These are phyloP conservation scores for Cygnus olor DNA, from an alignment of 2,797 vertebrate species.

Conservation along the genomic window DNA sequence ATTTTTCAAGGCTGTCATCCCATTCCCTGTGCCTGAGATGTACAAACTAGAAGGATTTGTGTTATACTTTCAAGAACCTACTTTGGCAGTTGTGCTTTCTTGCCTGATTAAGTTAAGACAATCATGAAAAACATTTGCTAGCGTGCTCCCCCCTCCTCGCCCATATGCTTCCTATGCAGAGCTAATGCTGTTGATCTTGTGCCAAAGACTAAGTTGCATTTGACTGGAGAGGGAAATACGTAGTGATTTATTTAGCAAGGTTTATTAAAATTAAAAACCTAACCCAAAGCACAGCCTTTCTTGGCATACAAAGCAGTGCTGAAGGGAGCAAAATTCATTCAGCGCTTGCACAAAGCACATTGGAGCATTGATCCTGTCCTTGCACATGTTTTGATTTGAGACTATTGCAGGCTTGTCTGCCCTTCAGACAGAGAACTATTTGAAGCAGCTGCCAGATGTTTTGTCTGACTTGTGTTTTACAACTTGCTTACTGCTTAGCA, in stretches of 20 bases:
- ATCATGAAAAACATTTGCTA: not conserved
- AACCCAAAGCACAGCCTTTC: conserved; percentile 6
- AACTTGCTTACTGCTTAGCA: conserved; percentile 72
- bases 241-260: conserved; percentile 25
- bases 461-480: conserved; percentile 77
- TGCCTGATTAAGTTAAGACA: not conserved
- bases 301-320: not conserved
- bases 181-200: not conserved
- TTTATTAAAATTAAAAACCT: conserved; percentile 36
- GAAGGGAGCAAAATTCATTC: not conserved
- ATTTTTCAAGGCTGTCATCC: not conserved
- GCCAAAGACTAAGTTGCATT: not conserved
- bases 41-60: not conserved
- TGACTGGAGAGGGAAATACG: conserved; percentile 57
- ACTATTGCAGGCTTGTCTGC: conserved; percentile 51
- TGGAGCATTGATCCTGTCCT: conserved; percentile 37
- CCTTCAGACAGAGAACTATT: conserved; percentile 80
- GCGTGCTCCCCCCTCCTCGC: not conserved
- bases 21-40: not conserved
- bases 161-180: not conserved
- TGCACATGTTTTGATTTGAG: conserved; percentile 73
- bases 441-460: conserved; percentile 81
- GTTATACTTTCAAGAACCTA: not conserved
- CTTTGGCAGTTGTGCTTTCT: not conserved
- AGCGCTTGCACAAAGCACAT: not conserved